Evolutionary conservation across 2,797 vertebrate species (phyloP), one percentile per base, ranked within the genome.

Genomic region (Pelodytes ibericus): DNA sequence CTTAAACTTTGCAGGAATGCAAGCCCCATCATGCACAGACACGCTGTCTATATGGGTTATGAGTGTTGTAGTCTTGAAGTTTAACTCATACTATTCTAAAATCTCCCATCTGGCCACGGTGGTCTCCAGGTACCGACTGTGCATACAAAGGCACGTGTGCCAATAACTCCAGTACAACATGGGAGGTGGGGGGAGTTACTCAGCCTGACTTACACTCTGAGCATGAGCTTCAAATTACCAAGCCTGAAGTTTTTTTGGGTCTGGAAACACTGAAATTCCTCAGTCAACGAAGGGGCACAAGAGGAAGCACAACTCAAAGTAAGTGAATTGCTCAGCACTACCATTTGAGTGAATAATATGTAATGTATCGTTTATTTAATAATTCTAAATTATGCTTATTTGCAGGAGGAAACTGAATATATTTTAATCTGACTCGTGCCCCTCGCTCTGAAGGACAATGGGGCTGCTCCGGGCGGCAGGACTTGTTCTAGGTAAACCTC

Each of bases 201-300:
- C 7, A 6, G 27, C 33, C 59, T n/a, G n/a, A n/a, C n/a, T n/a
- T 7, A 39, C 47, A 57, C 41, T 22, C 49, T 68, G 76, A 26
- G 70, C 76, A 79, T 79, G 76, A 44, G 71, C 76, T 51, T 5
- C 5, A 56, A 61, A 36, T 47, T 66, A 18, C 47, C 44, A 51
- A 66, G 61, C 33, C 20, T 58, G 11, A 73, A 71, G 67, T 64
- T 65, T 78, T 73, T 78, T 78, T 72, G 68, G 76, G 56, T 68
- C 57, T 68, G 76, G 58, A 72, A 72, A 72, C 26, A 20, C 29
- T 66, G 64, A 62, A 79, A 73, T 79, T 68, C 70, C 63, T 68
- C 76, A 79, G 56, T 62, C 53, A 68, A 60, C 63, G 22, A 11
- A 53, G 57, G 31, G 63, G 71, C 53, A 73, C 51, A 4, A 26